A percentile compares a stretch with the other conserved stretches of the same genome.
Evolutionary conservation across 2,888 invertebrate genomes (phyloP).

Genomic region (Mythimna pallens): DNA sequence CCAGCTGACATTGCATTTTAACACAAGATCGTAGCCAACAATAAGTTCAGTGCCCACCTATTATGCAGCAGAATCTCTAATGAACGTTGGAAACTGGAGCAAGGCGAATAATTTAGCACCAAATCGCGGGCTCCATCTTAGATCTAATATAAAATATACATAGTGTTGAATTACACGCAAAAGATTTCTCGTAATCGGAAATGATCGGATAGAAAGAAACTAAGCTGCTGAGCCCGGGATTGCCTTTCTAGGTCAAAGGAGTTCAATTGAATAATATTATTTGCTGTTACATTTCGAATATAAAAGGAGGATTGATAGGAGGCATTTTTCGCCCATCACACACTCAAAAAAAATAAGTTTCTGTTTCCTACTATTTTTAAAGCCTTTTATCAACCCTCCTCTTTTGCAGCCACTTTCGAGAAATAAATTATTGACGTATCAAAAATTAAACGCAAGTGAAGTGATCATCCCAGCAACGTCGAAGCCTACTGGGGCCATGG

Average conservation of each 20-base stretch:
- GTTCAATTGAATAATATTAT: not conserved
- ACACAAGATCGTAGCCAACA: conserved; percentile 26
- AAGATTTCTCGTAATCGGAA: conserved; percentile 26
- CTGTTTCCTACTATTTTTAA: no score
- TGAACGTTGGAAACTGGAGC: conserved; percentile 56
- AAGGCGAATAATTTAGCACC: conserved; percentile 56
- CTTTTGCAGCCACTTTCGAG: no score
- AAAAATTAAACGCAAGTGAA: no score
- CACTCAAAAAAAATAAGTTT: no score
- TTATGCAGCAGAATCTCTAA: conserved; percentile 51
- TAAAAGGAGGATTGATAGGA: no score
- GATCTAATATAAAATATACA: conserved; percentile 30
- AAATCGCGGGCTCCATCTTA: conserved; percentile 37
- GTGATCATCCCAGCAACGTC: no score
- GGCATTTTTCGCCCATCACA: no score
- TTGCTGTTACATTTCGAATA: no score
- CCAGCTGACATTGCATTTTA: conserved; percentile 18
- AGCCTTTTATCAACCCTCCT: no score
- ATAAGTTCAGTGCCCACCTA: conserved; percentile 31
- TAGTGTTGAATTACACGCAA: conserved; percentile 10
- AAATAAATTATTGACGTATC: no score
- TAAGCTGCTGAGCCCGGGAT: not conserved
- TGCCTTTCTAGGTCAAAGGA: not conserved
- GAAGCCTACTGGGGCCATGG: no score
- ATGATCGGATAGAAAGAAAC: not conserved